Percentiles rank a stretch among this genome's conserved stretches.
These are phyloP conservation scores for Tineola bisselliella DNA, from an alignment of 2,888 invertebrate species.

Conservation along the genomic window DNA sequence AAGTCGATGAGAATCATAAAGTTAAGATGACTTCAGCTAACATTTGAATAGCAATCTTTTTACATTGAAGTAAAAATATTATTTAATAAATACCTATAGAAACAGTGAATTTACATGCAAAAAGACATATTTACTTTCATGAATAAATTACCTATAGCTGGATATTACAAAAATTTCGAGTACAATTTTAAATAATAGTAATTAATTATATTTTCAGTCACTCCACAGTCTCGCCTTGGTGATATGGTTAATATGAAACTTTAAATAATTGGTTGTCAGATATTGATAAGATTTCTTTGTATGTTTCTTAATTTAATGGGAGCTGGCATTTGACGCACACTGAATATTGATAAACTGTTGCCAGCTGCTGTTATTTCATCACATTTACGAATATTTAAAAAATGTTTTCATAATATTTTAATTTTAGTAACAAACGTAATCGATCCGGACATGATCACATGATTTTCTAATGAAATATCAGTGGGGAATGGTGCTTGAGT, in stretches of 20 bases:
- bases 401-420: not conserved
- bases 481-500: conserved; percentile 14
- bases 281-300: not conserved
- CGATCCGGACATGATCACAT: not conserved
- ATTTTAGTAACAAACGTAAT: not conserved
- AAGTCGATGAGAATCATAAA: conserved; percentile 46
- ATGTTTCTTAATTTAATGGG: not conserved
- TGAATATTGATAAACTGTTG: not conserved
- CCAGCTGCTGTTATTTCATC: not conserved
- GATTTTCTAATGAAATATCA: not conserved
- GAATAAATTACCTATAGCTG: too few relatives aligned
- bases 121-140: too few relatives aligned
- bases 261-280: not conserved
- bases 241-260: not conserved
- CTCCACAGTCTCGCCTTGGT: conserved; percentile 10
- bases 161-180: too few relatives aligned
- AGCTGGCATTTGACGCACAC: not conserved
- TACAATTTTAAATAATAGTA: too few relatives aligned
- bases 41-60: not conserved
- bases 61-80: too few relatives aligned
- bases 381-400: not conserved
- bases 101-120: too few relatives aligned
- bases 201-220: not conserved
- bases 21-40: conserved; percentile 23
- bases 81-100: too few relatives aligned